Evolutionary conservation across 35 echinoderm and acorn worm genomes (phyloP), one percentile per base, ranked within the genome.

Genomic region (Eucidaris tribuloides): DNA sequence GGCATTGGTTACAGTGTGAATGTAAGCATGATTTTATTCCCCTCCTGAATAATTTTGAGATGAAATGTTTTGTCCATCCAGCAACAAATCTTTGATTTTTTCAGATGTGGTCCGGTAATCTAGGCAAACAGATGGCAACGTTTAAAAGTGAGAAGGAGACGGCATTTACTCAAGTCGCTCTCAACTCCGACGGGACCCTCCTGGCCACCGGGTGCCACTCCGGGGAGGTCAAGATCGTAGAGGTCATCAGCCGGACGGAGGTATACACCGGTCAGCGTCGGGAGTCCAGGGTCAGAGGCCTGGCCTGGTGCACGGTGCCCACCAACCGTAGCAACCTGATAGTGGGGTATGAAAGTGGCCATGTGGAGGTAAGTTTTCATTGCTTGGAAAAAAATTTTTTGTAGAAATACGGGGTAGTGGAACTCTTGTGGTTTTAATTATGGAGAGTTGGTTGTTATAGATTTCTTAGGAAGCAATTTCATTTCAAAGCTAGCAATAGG

Each of bases 31-130:
- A n/a, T n/a, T n/a, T n/a, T n/a, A n/a, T n/a, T n/a, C n/a, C n/a
- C n/a, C n/a, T n/a, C n/a, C n/a, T n/a, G n/a, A n/a, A n/a, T n/a
- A n/a, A n/a, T n/a, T n/a, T n/a, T n/a, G n/a, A n/a, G n/a, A n/a
- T n/a, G n/a, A n/a, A n/a, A n/a, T n/a, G n/a, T n/a, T n/a, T n/a
- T n/a, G n/a, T n/a, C n/a, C n/a, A n/a, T n/a, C n/a, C n/a, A n/a
- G n/a, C n/a, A n/a, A n/a, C n/a, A n/a, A n/a, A n/a, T 41, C 48
- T 19, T 64, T 54, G 33, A n/a, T 42, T 5, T 52, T 30, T 40
- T 62, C 45, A 99, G 96, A 81, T 99, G 9, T 99, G 96, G 96
- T 99, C 96, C 13, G 96, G 96, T 4, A 93, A 88, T 71, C 81
- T 99, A 2, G 96, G 96, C 36, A 85, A 79, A 32, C 82, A 83